Conservation (phyloP, 2,888 invertebrate genomes). For the Melinaea marsaeus region DNA sequence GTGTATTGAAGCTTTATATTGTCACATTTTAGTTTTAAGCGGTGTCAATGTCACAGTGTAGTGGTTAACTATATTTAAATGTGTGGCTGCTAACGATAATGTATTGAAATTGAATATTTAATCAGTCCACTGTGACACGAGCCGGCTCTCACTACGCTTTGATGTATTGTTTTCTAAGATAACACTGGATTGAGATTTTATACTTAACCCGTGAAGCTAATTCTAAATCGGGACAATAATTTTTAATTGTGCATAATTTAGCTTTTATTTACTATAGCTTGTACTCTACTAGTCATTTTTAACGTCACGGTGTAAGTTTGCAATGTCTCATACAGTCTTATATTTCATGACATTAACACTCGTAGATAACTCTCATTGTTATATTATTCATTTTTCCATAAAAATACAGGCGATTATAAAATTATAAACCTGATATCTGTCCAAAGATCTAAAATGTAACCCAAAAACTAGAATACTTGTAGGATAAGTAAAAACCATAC, state of each 20-base stretch:
- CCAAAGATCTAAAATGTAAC: conserved; percentile 1
- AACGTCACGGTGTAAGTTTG: conserved; percentile 29
- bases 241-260: neutral
- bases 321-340: conserved; percentile 2
- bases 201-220: neutral
- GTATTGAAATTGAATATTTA: no score
- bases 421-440: conserved; percentile 1
- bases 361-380: neutral
- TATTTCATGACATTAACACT: neutral
- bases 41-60: conserved; percentile 10
- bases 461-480: neutral
- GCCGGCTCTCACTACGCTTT: conserved; percentile 22
- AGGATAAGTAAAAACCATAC: neutral
- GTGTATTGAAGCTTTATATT: conserved; percentile 28
- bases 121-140: neutral
- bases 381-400: conserved; percentile 8
- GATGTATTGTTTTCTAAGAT: conserved; percentile 9
- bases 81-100: no score
- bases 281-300: conserved; percentile 40
- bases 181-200: no score
- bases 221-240: neutral
- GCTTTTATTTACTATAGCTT: neutral
- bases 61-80: neutral
- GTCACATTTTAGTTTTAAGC: conserved; percentile 24
- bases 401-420: conserved; percentile 23